These are phyloP conservation scores for Sitodiplosis mosellana DNA, from an alignment of 1,140 invertebrate species.

Conservation along the genomic window DNA sequence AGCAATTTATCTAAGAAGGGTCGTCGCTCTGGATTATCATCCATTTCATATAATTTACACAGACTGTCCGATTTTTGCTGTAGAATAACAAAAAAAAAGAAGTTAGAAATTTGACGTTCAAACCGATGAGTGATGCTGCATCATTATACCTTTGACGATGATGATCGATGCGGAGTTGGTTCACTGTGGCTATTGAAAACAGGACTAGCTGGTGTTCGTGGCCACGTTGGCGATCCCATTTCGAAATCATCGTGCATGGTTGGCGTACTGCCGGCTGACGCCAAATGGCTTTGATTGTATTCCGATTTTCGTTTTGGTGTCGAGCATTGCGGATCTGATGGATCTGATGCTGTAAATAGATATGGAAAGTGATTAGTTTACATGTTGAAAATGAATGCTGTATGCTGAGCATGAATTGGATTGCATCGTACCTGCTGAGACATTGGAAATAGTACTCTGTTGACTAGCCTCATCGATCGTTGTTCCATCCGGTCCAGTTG, in stretches of 20 bases:
- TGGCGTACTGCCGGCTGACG: constrained; percentile 55
- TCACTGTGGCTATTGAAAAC: constrained; percentile 66
- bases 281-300: constrained; percentile 45
- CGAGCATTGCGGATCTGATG: constrained; percentile 49
- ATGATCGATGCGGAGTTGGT: neutral
- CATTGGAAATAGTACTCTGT: constrained; percentile 78
- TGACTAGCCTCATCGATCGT: constrained; percentile 76
- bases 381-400: neutral
- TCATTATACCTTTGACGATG: neutral
- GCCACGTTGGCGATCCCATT: constrained; percentile 65
- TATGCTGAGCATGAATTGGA: neutral
- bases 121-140: too few species aligned
- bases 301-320: constrained; percentile 55
- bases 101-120: too few species aligned
- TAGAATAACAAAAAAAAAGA: constrained; percentile 1
- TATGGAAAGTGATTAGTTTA: neutral
- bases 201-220: constrained; percentile 75
- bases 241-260: constrained; percentile 83
- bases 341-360: constrained; percentile 49
- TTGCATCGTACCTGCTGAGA: constrained; percentile 51
- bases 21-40: constrained; percentile 78
- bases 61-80: constrained; percentile 73
- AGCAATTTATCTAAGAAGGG: constrained; percentile 84
- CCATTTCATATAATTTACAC: constrained; percentile 91
- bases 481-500: constrained; percentile 71